Base-by-base conservation (phyloP, 2,113 vertebrate species). In the Climacteris rufus region DNA sequence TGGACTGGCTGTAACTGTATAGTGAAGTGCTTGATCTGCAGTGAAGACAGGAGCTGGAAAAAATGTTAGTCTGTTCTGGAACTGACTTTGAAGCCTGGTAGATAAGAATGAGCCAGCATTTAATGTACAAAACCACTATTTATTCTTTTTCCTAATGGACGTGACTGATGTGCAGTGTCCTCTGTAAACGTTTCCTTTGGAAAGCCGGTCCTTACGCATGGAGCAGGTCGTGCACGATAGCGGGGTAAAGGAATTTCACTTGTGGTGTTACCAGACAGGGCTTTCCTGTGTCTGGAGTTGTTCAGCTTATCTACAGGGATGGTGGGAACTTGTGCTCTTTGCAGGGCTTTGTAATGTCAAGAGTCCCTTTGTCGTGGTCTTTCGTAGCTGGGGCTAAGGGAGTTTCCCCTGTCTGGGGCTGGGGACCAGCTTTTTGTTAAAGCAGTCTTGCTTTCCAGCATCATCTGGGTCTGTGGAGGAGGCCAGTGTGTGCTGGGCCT, bases 221-320 rank as follows among this genome's bases (percentile, higher is more conserved):
- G 61, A 79, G 53, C 70, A 74, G 76, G 69, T 60, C 6, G 3
- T 56, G 72, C 3, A 6, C 0, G 9, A 82, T 89, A 89, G 61
- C 84, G 53, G 60, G 28, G 14, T 63, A 60, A 87, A 95, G 87
- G 77, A 84, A 92, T 94, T 94, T 79, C 49, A 61, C 93, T 94
- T 61, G 76, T 0, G 0, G 44, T 31, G 16, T 65, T 91, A 71
- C 69, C 91, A 95, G 95, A 95, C 83, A 75, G 71, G 40, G 77
- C 83, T 96, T 94, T 96, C 96, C 93, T 95, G 93, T 92, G 93
- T 96, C 94, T 96, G 93, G 93, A 89, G 59, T 33, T 50, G 56
- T 25, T 78, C 52, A 87, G 2, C 49, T 91, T 93, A 71, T 89
- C 87, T 93, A 2, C 56, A 71, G 74, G 21, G 17, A 33, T 39